Evolutionary conservation across 2,797 vertebrate species (phyloP).

Genomic region (Diplodus sargus): DNA sequence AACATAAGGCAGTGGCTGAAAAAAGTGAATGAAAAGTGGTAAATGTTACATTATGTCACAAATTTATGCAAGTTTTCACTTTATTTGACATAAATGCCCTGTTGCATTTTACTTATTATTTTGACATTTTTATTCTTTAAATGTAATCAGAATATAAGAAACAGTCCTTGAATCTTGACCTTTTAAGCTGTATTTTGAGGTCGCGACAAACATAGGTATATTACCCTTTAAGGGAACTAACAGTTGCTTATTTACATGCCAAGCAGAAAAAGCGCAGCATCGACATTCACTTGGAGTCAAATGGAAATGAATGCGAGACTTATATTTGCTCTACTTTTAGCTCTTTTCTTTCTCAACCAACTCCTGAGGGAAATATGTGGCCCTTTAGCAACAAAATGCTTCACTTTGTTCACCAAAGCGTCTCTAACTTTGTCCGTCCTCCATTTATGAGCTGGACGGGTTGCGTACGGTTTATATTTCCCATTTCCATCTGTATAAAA

Average conservation of each 20-base stretch:
- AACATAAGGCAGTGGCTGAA: too few relatives aligned
- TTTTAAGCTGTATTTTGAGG: too few relatives aligned
- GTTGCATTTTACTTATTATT: too few relatives aligned
- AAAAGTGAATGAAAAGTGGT: too few relatives aligned
- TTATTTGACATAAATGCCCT: too few relatives aligned
- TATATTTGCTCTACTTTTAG: background rate
- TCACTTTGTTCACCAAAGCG: background rate
- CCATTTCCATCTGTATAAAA: background rate
- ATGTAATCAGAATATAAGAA: too few relatives aligned
- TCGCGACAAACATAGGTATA: too few relatives aligned
- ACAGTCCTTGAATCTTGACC: too few relatives aligned
- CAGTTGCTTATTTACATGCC: background rate
- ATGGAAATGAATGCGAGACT: background rate
- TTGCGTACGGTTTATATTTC: background rate
- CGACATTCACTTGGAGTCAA: background rate
- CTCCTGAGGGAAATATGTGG: background rate
- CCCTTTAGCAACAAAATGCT: background rate
- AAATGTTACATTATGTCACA: too few relatives aligned
- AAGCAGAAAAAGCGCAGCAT: background rate
- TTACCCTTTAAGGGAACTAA: background rate
- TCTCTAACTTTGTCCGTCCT: background rate
- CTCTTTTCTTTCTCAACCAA: background rate
- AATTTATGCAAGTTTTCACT: too few relatives aligned
- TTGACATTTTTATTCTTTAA: too few relatives aligned
- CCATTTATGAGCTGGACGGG: background rate